A percentile compares a stretch with the other conserved stretches of the same genome.
Conservation (phyloP, 2,113 vertebrate genomes). For the Cyanoramphus novaezelandiae region DNA sequence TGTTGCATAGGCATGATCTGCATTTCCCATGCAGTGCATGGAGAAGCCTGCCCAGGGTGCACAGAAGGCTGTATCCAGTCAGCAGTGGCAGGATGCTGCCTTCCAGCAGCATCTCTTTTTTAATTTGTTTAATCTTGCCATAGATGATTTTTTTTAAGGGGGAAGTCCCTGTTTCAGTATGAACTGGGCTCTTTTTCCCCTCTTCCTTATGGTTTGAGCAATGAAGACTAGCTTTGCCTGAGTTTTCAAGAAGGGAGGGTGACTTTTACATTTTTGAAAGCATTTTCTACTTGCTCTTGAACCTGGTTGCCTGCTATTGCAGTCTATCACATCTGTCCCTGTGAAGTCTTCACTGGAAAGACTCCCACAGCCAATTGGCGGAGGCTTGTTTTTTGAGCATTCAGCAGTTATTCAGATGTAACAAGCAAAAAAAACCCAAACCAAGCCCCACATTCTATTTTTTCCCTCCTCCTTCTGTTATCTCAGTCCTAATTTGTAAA, state of each 20-base stretch:
- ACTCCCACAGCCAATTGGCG: not conserved
- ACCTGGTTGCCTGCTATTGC: not conserved
- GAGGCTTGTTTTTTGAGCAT: not conserved
- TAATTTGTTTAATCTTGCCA: not conserved
- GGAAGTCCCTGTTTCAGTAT: not conserved
- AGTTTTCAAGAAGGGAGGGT: not conserved
- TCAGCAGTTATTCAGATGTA: conserved; percentile 20
- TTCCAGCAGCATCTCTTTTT: not conserved
- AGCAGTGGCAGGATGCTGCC: not conserved
- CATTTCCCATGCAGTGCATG: rapidly evolving
- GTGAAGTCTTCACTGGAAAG: not conserved
- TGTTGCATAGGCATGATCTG: rapidly evolving
- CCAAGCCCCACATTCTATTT: not conserved
- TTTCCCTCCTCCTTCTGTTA: not conserved
- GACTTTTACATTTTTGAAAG: rapidly evolving
- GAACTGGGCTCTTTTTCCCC: not conserved
- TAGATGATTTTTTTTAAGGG: not conserved
- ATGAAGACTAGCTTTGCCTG: not conserved
- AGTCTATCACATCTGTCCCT: not conserved
- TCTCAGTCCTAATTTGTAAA: conserved; percentile 39
- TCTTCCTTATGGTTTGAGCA: not conserved
- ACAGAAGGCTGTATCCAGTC: not conserved
- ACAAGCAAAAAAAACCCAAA: not conserved
- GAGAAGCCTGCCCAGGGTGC: not conserved
- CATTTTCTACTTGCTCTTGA: not conserved